A percentile compares a stretch with the other conserved stretches of the same genome.
Conservation (phyloP, 1,140 invertebrate species). For the Brachionus calyciflorus region DNA sequence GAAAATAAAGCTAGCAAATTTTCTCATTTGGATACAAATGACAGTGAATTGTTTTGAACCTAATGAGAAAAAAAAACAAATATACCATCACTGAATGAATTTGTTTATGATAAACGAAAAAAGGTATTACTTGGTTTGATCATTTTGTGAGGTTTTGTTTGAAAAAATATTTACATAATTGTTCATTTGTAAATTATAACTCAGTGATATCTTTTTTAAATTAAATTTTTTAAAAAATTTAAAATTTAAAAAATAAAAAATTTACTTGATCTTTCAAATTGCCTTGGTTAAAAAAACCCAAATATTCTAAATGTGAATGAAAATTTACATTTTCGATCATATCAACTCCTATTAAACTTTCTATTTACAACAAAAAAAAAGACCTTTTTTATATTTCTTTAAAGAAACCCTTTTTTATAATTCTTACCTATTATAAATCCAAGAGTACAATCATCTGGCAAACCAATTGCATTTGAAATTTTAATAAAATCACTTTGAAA, state of each 20-base stretch:
- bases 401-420: too few relatives aligned
- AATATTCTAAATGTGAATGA: constrained; percentile 40
- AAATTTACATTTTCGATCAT: not conserved
- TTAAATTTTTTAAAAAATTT: not conserved
- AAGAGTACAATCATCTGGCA: constrained; percentile 34
- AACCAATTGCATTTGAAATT: constrained; percentile 24
- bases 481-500: not conserved
- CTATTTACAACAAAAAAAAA: not conserved
- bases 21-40: not conserved
- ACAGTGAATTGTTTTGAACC: constrained; percentile 40
- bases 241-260: not conserved
- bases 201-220: not conserved
- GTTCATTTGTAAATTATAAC: constrained; percentile 21
- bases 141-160: not conserved
- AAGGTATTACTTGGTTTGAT: constrained; percentile 22
- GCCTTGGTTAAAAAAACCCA: not conserved
- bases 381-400: not conserved
- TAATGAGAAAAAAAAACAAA: not conserved
- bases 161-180: constrained; percentile 21
- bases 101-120: too few relatives aligned
- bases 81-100: not conserved
- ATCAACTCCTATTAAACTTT: not conserved
- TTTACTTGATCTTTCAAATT: constrained; percentile 19
- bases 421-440: constrained; percentile 43
- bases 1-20: not conserved